These are phyloP conservation scores for Passerculus sandwichensis DNA, from an alignment of 2,797 vertebrate genomes.

Conservation along the genomic window DNA sequence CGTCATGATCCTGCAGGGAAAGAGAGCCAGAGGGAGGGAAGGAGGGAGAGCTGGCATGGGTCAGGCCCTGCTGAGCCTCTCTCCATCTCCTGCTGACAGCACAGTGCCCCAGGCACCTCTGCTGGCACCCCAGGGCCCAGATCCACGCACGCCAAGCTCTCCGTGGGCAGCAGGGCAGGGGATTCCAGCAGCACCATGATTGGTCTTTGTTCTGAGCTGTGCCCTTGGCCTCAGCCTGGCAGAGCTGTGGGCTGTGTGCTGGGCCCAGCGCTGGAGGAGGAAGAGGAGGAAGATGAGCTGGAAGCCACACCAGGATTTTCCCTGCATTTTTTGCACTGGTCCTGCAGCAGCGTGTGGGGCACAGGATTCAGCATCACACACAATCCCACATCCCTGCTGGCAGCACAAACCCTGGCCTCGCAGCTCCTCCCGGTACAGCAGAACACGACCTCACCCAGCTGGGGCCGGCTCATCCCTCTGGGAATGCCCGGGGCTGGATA, in stretches of 20 bases:
- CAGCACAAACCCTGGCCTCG: background rate
- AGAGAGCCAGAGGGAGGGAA: background rate
- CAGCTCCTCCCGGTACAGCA: background rate
- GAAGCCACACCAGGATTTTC: background rate
- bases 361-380: accelerated
- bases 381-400: background rate
- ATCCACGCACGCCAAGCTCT: accelerated
- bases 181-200: background rate
- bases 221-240: background rate
- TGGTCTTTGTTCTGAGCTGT: background rate
- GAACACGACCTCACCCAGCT: background rate
- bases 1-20: background rate
- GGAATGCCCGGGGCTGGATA: background rate
- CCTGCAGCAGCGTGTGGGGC: background rate
- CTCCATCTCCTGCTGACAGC: background rate
- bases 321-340: too few relatives aligned
- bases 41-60: background rate
- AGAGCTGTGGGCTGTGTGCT: background rate
- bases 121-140: accelerated
- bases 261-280: background rate
- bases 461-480: too few relatives aligned
- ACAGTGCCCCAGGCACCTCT: background rate
- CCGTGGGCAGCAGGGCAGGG: background rate
- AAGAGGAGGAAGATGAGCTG: background rate
- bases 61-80: background rate